These are phyloP conservation scores for Platysteira castanea DNA, from an alignment of 2,113 vertebrate genomes.

Conservation along the genomic window DNA sequence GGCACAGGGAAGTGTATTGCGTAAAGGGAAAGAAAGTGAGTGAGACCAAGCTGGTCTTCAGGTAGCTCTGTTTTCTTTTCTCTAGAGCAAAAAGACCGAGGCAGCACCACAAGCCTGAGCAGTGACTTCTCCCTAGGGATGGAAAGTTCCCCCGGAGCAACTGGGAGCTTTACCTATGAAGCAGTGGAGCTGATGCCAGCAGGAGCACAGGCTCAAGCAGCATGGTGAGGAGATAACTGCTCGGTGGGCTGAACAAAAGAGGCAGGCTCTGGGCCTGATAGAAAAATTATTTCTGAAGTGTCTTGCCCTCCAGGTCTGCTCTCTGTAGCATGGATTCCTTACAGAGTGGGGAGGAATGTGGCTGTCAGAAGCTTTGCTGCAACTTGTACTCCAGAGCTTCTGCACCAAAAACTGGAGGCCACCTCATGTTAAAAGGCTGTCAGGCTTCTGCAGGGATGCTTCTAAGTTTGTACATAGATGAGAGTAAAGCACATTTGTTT, in stretches of 20 bases:
- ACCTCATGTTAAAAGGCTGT: not conserved
- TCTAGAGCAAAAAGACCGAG: conserved; percentile 85
- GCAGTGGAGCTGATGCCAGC: conserved; percentile 78
- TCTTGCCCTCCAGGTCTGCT: not conserved
- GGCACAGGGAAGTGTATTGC: not conserved
- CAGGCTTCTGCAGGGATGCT: not conserved
- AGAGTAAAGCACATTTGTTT: not conserved
- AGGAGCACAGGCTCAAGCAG: conserved; percentile 78
- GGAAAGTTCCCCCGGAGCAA: conserved; percentile 81
- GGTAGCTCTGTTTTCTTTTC: conserved; percentile 12
- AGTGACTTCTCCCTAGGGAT: conserved; percentile 94
- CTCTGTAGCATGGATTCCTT: not conserved
- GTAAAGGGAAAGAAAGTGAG: not conserved
- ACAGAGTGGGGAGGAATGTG: not conserved
- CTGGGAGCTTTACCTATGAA: conserved; percentile 82
- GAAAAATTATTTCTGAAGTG: not conserved
- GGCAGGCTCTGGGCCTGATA: not conserved
- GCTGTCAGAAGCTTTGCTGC: not conserved
- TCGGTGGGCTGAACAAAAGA: not conserved
- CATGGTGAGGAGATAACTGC: conserved; percentile 78
- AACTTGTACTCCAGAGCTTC: not conserved
- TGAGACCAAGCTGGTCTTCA: not conserved
- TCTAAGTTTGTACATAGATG: not conserved
- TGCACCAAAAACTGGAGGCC: not conserved
- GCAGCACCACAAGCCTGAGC: conserved; percentile 93